Base-by-base conservation (phyloP, 2,113 vertebrate species). In the Ondatra zibethicus region DNA sequence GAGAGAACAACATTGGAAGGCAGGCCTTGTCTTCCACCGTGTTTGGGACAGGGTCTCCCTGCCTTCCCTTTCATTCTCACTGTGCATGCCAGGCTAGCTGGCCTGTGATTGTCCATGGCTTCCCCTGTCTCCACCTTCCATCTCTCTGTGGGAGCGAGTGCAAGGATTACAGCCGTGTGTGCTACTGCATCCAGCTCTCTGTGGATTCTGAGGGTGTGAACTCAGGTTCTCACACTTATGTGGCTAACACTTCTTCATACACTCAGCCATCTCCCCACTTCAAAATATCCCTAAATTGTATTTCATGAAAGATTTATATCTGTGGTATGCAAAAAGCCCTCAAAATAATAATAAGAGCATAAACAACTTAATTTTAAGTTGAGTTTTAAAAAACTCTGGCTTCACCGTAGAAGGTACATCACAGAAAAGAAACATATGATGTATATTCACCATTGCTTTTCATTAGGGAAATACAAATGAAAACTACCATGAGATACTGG, bases 401-500 rank as follows among this genome's bases (percentile, higher is more conserved):
- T 92, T 97, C 76, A 72, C 21, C 19, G 50, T 95, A 95, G 58
- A 98, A 97, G 63, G 66, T 17, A 65, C 5, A 52, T 27, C 42
- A 91, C 36, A 86, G 23, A 52, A 94, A 95, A 89, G 80, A 80
- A 95, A 23, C 63, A n/a, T 23, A 50, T 29, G 73, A 95, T 78
- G 88, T 66, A 92, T 9, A 31, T 3, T 42, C 61, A 50, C 23
- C 47, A 78, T 82, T 21, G 39, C 36, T 81, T 68, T 58, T 78
- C 76, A 70, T 72, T 47, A 82, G 66, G 36, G 78, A 95, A 91
- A 87, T 92, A 47, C 45, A 96, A 95, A 92, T 97, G 88, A 92
- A 95, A 92, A 36, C 47, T 55, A 87, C 72, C 92, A 65, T 58
- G 89, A 94, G 50, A 89, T 81, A 77, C 10, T 42, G 55, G 58